phyloP scores from a whole-genome alignment of 2,888 invertebrate genomes.

The Anoplius nigerrimus region DNA sequence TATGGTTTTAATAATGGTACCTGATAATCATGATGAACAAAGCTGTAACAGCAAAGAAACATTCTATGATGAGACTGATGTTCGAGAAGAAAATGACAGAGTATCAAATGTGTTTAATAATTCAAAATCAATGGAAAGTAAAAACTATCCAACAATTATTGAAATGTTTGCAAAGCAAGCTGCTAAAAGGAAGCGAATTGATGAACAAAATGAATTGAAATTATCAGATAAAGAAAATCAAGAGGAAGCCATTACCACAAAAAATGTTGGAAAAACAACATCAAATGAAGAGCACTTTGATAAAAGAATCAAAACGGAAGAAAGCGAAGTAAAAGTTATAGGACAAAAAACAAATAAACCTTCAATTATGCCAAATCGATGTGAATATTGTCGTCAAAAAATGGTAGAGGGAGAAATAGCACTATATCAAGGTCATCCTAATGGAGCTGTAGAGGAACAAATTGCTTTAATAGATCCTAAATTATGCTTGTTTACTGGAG shows the following conservation, averaged over 20 bases:
- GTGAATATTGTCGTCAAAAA: conserved; percentile 76
- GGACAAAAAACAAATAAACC: conserved; percentile 31
- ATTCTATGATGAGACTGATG: too few species aligned
- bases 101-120: neutral
- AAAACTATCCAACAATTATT: conserved; percentile 7
- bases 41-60: too few species aligned
- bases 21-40: too few species aligned
- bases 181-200: conserved; percentile 19
- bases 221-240: neutral
- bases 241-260: conserved; percentile 4
- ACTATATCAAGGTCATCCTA: conserved; percentile 85
- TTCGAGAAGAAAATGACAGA: too few species aligned
- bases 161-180: conserved; percentile 32
- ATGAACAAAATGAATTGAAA: neutral
- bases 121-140: neutral
- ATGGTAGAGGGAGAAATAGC: conserved; percentile 75
- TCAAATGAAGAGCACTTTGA: conserved; percentile 19
- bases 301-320: conserved; percentile 45
- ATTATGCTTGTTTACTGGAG: conserved; percentile 83
- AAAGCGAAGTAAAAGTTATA: conserved; percentile 10
- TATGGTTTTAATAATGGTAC: too few species aligned
- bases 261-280: conserved; percentile 22
- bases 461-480: conserved; percentile 85
- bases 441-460: conserved; percentile 85
- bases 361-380: conserved; percentile 62